Base-by-base conservation (phyloP, 2,113 vertebrate genomes). In the Salvator merianae region DNA sequence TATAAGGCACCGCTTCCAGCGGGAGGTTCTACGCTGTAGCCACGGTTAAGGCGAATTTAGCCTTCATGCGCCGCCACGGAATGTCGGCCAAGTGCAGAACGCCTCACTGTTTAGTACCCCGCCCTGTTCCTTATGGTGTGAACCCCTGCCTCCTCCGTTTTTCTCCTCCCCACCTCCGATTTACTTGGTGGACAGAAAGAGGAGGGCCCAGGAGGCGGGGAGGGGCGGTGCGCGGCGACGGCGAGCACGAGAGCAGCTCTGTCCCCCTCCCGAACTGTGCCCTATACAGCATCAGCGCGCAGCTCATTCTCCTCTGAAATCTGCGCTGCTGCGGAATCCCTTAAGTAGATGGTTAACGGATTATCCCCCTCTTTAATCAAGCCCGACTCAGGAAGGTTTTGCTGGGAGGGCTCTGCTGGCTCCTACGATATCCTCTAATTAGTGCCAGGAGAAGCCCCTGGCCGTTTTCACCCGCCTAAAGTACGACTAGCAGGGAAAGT, bases 341-440 rank as follows among this genome's bases (percentile, higher is more conserved):
- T 89, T 93, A 92, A 94, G 87, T 76, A 68, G 87, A 90, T 92
- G 71, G 81, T 91, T 92, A 91, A 80, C n/a, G 81, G 89, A 88
- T 92, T 88, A 93, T 85, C 88, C 68, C 72, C 75, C 50, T 66
- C 80, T 84, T 87, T 70, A 30, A 79, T 75, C 79, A 76, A 65
- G 83, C 55, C 28, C 26, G 40, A 9, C 66, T 71, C 50, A 43
- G 85, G 81, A 24, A 69, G 82, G 62, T 69, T 81, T 40, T 18
- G 76, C 62, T 53, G 38, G 13, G 47, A 82, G 20, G 50, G 4
- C 82, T 69, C 50, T 43, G 77, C 38, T 65, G 74, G 71, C 71
- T 81, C 82, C 70, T 79, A 76, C 90, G 86, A 88, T 84, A 53
- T 84, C 91, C 87, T 81, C 81, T 88, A 83, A 84, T 55, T 86